Evolutionary conservation across 35 echinoderm and acorn worm species (phyloP).

Genomic region (Patiria miniata): DNA sequence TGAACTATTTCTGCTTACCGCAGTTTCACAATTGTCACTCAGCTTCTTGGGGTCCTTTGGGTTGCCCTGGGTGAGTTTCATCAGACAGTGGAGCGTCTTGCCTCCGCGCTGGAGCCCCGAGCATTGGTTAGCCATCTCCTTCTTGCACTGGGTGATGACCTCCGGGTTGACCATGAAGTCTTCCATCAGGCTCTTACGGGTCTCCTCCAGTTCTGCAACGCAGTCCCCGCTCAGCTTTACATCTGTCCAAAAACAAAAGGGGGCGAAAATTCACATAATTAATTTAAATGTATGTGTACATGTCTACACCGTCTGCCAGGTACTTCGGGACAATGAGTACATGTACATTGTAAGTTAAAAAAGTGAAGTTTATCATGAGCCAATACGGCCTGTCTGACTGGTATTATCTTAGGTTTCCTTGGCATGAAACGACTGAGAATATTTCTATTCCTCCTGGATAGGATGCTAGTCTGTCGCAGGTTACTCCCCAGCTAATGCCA

Average conservation of each 20-base stretch:
- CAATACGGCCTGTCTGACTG: no score
- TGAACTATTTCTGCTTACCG: slow-evolving; percentile 74
- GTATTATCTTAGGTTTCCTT: no score
- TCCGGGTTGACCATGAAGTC: slow-evolving; percentile 95
- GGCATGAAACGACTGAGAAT: no score
- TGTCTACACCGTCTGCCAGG: no score
- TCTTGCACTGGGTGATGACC: slow-evolving; percentile 55
- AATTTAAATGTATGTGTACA: no score
- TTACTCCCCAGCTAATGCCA: no score
- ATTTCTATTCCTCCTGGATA: no score
- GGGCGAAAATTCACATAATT: no score
- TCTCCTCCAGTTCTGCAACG: slow-evolving; percentile 80
- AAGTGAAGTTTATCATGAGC: no score
- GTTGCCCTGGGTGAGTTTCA: slow-evolving; percentile 37
- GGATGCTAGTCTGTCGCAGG: no score
- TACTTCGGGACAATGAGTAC: no score
- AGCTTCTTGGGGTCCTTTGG: slow-evolving; percentile 53
- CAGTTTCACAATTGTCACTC: slow-evolving; percentile 41
- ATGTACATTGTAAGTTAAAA: no score
- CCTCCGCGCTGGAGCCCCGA: slow-evolving; percentile 70
- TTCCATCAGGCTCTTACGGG: slow-evolving; percentile 80
- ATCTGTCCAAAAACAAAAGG: slow-evolving; percentile 28
- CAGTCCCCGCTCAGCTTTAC: slow-evolving; percentile 72
- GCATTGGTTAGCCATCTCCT: slow-evolving; percentile 56
- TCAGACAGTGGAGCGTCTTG: slow-evolving; percentile 89